These are phyloP conservation scores for Melangyna quadrimaculata DNA, from an alignment of 2,888 invertebrate genomes.

Conservation along the genomic window DNA sequence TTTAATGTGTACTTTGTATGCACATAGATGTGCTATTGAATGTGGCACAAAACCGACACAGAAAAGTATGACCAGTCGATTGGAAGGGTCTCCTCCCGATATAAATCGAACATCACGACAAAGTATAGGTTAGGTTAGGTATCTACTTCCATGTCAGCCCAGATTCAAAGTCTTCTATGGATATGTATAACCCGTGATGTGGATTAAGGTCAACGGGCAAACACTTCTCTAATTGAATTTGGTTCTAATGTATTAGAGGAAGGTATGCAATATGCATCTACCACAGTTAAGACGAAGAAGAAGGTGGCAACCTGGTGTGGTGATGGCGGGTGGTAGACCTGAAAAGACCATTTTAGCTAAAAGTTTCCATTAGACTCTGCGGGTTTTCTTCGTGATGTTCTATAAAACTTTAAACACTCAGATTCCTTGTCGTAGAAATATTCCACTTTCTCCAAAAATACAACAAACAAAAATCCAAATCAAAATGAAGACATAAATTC, in stretches of 20 bases:
- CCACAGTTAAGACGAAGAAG: neutral
- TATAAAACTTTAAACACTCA: constrained; percentile 44
- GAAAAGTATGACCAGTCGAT: constrained; percentile 52
- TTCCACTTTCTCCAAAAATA: constrained; percentile 54
- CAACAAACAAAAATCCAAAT: constrained; percentile 23
- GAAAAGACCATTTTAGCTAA: constrained; percentile 44
- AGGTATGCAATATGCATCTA: neutral
- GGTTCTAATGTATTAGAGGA: constrained; percentile 2
- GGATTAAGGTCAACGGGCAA: constrained; percentile 72
- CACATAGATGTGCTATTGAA: constrained; percentile 11
- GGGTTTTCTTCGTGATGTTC: neutral
- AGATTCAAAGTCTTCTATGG: constrained; percentile 7
- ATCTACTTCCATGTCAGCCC: constrained; percentile 28
- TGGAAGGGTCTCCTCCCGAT: constrained; percentile 68
- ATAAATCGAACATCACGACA: constrained; percentile 71
- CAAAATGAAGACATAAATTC: constrained; percentile 23
- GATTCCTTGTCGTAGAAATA: constrained; percentile 6
- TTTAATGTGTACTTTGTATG: constrained; percentile 27
- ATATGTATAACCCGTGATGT: constrained; percentile 13
- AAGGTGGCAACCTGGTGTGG: constrained; percentile 3
- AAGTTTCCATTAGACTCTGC: constrained; percentile 40
- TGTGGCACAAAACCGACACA: constrained; percentile 39
- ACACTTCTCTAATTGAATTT: constrained; percentile 71
- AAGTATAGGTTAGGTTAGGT: constrained; percentile 9
- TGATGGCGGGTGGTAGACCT: constrained; percentile 16